These are phyloP conservation scores for Sula dactylatra DNA, from an alignment of 2,113 vertebrate genomes.

Conservation along the genomic window DNA sequence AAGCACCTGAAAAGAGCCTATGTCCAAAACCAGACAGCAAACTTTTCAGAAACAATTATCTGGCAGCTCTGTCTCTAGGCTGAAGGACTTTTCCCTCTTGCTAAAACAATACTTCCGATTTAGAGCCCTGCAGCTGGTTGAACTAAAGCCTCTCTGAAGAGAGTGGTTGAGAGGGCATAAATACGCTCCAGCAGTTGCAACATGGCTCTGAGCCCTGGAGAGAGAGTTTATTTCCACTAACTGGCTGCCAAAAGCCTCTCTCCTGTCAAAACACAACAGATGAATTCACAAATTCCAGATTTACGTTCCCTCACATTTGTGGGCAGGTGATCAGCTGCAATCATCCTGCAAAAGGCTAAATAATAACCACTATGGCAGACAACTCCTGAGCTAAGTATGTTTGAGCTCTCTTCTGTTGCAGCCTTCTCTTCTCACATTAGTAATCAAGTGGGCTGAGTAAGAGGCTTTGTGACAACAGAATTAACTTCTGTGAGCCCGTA, in stretches of 20 bases:
- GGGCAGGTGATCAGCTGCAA: slow-evolving; percentile 38
- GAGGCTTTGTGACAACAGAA: background rate
- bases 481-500: background rate
- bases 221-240: slow-evolving; percentile 34
- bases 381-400: background rate
- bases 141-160: background rate
- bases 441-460: background rate
- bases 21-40: background rate
- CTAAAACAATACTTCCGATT: background rate
- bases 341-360: slow-evolving; percentile 1
- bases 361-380: background rate
- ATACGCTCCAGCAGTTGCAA: slow-evolving; percentile 8
- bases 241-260: slow-evolving; percentile 22
- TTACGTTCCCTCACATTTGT: background rate
- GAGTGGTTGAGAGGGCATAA: background rate
- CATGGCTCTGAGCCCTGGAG: slow-evolving; percentile 19
- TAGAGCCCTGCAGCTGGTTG: background rate
- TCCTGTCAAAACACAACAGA: slow-evolving; percentile 35
- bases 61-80: background rate
- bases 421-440: background rate
- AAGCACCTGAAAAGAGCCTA: background rate
- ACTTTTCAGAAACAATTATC: background rate
- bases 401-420: background rate
- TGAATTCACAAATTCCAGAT: slow-evolving; percentile 27
- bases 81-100: background rate